Evolutionary conservation across 2,888 invertebrate genomes (phyloP), one percentile per base, ranked within the genome.

Genomic region (Hetaerina titia): DNA sequence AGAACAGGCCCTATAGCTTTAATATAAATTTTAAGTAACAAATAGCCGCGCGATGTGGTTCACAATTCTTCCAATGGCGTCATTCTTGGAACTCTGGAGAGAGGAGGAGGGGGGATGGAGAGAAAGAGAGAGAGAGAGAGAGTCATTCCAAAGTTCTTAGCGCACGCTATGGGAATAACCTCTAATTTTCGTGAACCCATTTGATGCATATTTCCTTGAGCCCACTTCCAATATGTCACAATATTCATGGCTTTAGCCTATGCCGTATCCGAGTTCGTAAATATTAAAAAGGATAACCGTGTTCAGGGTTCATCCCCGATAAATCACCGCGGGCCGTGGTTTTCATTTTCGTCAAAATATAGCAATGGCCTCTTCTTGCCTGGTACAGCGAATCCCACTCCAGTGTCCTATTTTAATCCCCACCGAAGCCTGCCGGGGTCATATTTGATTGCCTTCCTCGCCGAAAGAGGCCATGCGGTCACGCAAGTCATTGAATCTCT

Each of bases 41-140:
- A n/a, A n/a, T 74, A 74, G n/a, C 22, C 22, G n/a, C n/a, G 74
- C n/a, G 22, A n/a, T 22, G 74, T 74, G n/a, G 22, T 22, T n/a
- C 74, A n/a, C 95, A 95, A 95, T 95, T 81, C 88, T 74, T 60
- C 89, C 45, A 94, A 95, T 95, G 95, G 95, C 95, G 89, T 89
- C 94, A 90, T 13, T 64, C 22, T 56, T 17, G 63, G 95, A 1
- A 22, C 17, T 19, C 4, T 8, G 11, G 95, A 74, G 95, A 95
- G 92, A 95, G 95, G 94, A 57, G 31, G 60, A 57, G 89, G 60
- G 69, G 89, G 94, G 45, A 45, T 45, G 45, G 63, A 9, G 63
- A 60, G 60, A 95, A 58, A 69, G 89, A 94, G 90, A 90, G 88
- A 95, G 81, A 95, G 74, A 89, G 7, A 95, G 87, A 57, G 89